Evolutionary conservation across 2,113 vertebrate species (phyloP).

Genomic region (Ailuropoda melanoleuca): DNA sequence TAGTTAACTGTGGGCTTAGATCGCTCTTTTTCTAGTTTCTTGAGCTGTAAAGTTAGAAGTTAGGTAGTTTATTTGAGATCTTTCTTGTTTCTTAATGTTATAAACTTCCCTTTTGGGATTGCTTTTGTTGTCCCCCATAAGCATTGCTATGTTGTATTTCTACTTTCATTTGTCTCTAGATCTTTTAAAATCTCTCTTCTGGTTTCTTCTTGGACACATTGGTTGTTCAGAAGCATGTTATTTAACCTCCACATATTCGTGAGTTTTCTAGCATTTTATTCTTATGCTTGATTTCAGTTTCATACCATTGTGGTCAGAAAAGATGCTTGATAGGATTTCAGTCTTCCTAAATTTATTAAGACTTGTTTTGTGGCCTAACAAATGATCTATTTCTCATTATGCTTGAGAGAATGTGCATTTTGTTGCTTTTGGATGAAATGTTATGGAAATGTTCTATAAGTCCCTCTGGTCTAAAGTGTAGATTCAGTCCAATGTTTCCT

Average conservation of each 20-base stretch:
- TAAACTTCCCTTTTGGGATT: not conserved
- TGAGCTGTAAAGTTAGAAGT: not conserved
- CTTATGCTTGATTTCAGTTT: not conserved
- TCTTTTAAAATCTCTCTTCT: not conserved
- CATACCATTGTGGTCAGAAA: not conserved
- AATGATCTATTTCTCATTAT: not conserved
- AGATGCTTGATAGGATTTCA: not conserved
- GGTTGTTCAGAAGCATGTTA: not conserved
- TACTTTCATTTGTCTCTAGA: not conserved
- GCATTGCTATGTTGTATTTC: not conserved
- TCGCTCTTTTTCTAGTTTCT: not conserved
- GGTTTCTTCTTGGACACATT: not conserved
- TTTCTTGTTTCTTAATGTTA: not conserved
- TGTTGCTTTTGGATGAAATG: not conserved
- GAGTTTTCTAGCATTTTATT: not conserved
- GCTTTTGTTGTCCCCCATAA: not conserved
- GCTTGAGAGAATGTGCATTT: not conserved
- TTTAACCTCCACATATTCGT: not conserved
- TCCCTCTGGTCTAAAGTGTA: not conserved
- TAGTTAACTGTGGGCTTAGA: not conserved
- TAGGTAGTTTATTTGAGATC: not conserved
- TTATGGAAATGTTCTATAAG: not conserved
- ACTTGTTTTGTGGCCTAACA: not conserved
- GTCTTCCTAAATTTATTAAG: not conserved
- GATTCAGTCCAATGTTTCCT: not conserved